Conservation (phyloP, 2,888 invertebrate genomes). For the Calameuta idolon region DNA sequence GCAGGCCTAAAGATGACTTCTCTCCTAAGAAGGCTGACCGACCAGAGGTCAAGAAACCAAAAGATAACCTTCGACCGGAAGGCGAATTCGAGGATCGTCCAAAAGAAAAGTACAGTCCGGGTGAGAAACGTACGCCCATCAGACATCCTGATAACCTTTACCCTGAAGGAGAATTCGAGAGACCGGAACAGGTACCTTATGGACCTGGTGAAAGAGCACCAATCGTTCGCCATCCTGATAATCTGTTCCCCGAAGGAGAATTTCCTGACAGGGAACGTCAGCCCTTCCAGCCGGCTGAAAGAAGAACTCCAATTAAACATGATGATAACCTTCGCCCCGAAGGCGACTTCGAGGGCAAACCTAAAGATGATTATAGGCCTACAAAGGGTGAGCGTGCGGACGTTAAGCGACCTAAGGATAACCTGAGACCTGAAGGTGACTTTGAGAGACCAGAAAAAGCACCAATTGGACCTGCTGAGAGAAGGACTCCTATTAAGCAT, state of each 20-base stretch:
- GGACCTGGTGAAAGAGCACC: slow-evolving; percentile 69
- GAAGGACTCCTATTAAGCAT: slow-evolving; percentile 66
- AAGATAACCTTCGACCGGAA: slow-evolving; percentile 74
- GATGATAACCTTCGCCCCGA: slow-evolving; percentile 71
- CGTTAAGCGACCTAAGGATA: slow-evolving; percentile 55
- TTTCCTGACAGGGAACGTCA: slow-evolving; percentile 48
- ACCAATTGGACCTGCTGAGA: slow-evolving; percentile 40
- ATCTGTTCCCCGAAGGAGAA: slow-evolving; percentile 70
- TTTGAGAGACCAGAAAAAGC: slow-evolving; percentile 38
- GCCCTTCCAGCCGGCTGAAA: slow-evolving; percentile 52
- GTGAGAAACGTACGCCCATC: slow-evolving; percentile 68
- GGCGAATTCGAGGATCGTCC: slow-evolving; percentile 69
- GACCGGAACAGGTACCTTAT: slow-evolving; percentile 67
- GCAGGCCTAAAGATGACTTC: slow-evolving; percentile 44
- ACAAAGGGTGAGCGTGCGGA: slow-evolving; percentile 52
- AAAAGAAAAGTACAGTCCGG: slow-evolving; percentile 68
- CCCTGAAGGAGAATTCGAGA: slow-evolving; percentile 70
- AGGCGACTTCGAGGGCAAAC: slow-evolving; percentile 66
- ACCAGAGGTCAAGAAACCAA: slow-evolving; percentile 70
- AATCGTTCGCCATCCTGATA: slow-evolving; percentile 57
- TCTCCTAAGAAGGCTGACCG: slow-evolving; percentile 67
- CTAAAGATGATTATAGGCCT: slow-evolving; percentile 39
- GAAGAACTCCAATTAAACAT: slow-evolving; percentile 56
- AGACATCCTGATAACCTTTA: slow-evolving; percentile 71
- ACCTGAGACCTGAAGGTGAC: slow-evolving; percentile 62